These are phyloP conservation scores for Synchiropus splendidus DNA, from an alignment of 2,113 vertebrate species.

Conservation along the genomic window DNA sequence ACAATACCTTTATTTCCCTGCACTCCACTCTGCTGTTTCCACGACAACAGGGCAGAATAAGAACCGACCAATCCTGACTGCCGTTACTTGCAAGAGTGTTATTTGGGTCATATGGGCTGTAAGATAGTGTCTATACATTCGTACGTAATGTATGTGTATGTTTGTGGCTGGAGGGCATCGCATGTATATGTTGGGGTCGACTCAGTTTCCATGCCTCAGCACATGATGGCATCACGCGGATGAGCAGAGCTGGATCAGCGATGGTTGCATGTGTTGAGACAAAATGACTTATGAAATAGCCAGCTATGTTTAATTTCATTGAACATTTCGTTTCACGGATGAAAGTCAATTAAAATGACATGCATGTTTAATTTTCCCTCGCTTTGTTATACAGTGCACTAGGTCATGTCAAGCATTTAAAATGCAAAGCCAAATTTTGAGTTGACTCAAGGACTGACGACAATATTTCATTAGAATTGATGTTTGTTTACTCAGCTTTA, in stretches of 20 bases:
- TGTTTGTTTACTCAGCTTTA: too few species aligned
- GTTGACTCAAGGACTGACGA: too few species aligned
- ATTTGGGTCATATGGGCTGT: constrained; percentile 55
- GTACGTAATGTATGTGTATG: constrained; percentile 5
- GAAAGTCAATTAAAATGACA: not conserved
- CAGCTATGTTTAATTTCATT: too few species aligned
- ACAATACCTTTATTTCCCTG: constrained; percentile 32
- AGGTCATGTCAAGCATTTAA: too few species aligned
- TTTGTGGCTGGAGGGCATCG: constrained; percentile 6
- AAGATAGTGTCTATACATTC: constrained; percentile 22
- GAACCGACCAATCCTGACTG: constrained; percentile 46
- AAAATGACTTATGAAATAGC: not conserved
- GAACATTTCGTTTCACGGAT: constrained; percentile 2
- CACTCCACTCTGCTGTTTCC: constrained; percentile 58
- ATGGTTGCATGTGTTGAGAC: too few species aligned
- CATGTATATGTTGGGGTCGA: constrained; percentile 1
- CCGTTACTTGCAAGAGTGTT: constrained; percentile 40
- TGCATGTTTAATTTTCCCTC: not conserved
- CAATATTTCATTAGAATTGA: too few species aligned
- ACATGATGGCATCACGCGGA: constrained; percentile 3
- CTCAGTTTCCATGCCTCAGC: constrained; percentile 4
- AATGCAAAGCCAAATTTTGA: too few species aligned
- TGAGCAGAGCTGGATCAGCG: constrained; percentile 4
- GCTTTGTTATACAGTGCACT: too few species aligned
- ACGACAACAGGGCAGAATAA: constrained; percentile 65